Conservation (phyloP, 2,797 vertebrate species). For the Spea hammondii region DNA sequence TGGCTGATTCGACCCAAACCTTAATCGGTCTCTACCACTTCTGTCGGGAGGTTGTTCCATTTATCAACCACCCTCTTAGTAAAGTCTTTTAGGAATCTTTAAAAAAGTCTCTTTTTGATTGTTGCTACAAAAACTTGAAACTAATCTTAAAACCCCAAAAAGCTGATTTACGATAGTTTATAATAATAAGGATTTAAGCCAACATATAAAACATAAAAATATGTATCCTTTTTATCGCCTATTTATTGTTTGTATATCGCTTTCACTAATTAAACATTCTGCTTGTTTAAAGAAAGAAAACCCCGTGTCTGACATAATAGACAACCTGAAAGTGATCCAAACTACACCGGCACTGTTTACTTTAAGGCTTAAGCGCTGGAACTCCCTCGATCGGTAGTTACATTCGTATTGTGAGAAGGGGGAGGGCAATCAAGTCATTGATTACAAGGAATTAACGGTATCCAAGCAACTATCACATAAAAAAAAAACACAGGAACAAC, state of each 20-base stretch:
- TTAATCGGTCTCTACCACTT: too few species aligned
- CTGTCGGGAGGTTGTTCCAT: too few species aligned
- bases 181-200: too few species aligned
- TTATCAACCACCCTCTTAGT: too few species aligned
- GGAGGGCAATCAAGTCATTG: slow-evolving; percentile 22
- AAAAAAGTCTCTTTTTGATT: too few species aligned
- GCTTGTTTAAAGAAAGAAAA: not conserved
- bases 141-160: too few species aligned
- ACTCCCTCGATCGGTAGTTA: not conserved
- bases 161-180: too few species aligned
- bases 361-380: not conserved
- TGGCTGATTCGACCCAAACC: too few species aligned
- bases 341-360: not conserved
- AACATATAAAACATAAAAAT: too few species aligned
- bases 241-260: not conserved
- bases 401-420: slow-evolving; percentile 1
- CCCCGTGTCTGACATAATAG: slow-evolving; percentile 13
- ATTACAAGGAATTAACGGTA: slow-evolving; percentile 7
- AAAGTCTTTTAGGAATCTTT: too few species aligned
- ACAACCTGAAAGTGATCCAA: slow-evolving; percentile 13
- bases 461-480: slow-evolving; percentile 29
- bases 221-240: not conserved
- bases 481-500: not conserved
- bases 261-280: slow-evolving; percentile 1
- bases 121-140: too few species aligned